A percentile compares a stretch with the other conserved stretches of the same genome.
These are phyloP conservation scores for Cecropterus lyciades DNA, from an alignment of 1,140 invertebrate species.

Conservation along the genomic window DNA sequence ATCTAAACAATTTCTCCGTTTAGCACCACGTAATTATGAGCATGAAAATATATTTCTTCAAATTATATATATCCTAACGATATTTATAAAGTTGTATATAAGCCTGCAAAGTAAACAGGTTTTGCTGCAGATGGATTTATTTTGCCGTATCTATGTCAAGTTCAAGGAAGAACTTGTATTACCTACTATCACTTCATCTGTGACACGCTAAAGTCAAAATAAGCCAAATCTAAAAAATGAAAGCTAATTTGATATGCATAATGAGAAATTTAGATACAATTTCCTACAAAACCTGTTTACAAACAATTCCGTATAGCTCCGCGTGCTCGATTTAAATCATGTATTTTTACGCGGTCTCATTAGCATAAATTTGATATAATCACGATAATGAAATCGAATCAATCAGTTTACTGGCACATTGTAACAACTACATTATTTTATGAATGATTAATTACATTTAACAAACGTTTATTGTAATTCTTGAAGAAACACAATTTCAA, in stretches of 20 bases:
- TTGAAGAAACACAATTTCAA: no score
- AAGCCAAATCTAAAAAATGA: not conserved
- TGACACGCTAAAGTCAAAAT: slow-evolving; percentile 14
- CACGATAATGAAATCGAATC: slow-evolving; percentile 32
- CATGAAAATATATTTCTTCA: not conserved
- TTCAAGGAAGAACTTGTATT: not conserved
- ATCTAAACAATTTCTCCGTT: not conserved
- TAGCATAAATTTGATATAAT: slow-evolving; percentile 27
- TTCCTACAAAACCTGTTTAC: slow-evolving; percentile 18
- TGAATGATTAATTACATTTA: slow-evolving; percentile 23
- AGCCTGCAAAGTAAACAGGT: not conserved
- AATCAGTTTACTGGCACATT: slow-evolving; percentile 29
- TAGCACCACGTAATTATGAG: not conserved
- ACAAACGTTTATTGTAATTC: no score
- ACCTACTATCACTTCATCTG: slow-evolving; percentile 3
- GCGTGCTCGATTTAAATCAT: slow-evolving; percentile 17
- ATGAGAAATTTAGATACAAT: slow-evolving; percentile 17
- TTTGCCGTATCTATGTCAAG: not conserved
- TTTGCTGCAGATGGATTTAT: not conserved
- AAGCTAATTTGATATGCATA: not conserved
- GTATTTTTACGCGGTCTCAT: slow-evolving; percentile 21
- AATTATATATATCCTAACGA: not conserved
- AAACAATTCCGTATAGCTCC: not conserved
- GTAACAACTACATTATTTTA: slow-evolving; percentile 16
- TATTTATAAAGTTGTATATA: not conserved